Evolutionary conservation across 2,113 vertebrate genomes (phyloP), one percentile per base, ranked within the genome.

Genomic region (Amphilophus citrinellus): DNA sequence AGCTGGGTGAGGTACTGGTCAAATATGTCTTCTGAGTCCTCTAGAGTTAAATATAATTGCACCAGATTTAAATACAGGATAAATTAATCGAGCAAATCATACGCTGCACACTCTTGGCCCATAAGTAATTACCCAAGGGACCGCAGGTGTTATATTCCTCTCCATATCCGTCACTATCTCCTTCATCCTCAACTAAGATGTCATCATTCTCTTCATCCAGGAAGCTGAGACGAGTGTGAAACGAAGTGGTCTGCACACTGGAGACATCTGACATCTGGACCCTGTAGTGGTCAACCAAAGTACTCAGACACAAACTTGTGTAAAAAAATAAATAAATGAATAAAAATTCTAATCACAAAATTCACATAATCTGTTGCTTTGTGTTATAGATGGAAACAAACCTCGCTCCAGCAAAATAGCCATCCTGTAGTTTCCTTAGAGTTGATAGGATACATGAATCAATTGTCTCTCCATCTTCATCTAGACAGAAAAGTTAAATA

Each of bases 401-500:
- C 98, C 98, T 98, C n/a, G 97, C 98, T 77, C 98, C 98, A 86
- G 96, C 97, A 91, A 99, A 99, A 93, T 99, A 99, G 61, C 98
- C 98, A 94, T 99, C 98, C 53, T 99, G 97, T 62, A 99, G 94
- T 94, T 99, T 99, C 89, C 97, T 95, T 85, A 99, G 94, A 39
- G 97, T 98, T 81, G 97, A 95, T 80, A 99, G 92, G 92, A 99
- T 96, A 61, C 97, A 98, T 11, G 98, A 95, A 89, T 99, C 98
- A 89, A 99, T 95, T 53, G 96, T 96, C 62, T 97, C 96, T 71
- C 97, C 97, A 76, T 98, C 98, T 32, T 98, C 97, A 94, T 96
- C 98, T 99, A 57, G 68, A 85, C 88, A 88, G 68, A 61, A 63
- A 91, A 73, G 47, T 6, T 2, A 30, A 14, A 73, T 14, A 35